A percentile compares a stretch with the other conserved stretches of the same genome.
phyloP scores from a whole-genome alignment of 1,140 invertebrate species.

The Drosophila ogumai region DNA sequence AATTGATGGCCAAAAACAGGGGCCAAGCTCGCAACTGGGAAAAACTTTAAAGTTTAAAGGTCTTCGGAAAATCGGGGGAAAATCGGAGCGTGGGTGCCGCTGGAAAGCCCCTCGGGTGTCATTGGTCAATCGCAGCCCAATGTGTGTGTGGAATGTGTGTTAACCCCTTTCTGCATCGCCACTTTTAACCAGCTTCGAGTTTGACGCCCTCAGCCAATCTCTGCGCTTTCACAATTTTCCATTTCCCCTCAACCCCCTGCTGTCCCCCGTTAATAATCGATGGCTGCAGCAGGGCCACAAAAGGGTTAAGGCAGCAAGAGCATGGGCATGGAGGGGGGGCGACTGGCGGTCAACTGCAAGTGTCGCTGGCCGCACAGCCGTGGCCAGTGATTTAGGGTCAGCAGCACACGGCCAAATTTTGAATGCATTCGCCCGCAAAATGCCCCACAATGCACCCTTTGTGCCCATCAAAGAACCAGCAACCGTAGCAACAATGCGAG shows the following conservation, averaged over 20 bases:
- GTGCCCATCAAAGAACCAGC: slow-evolving; percentile 22
- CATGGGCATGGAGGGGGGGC: slow-evolving; percentile 9
- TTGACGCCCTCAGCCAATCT: slow-evolving; percentile 12
- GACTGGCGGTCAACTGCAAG: slow-evolving; percentile 13
- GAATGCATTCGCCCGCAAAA: slow-evolving; percentile 61
- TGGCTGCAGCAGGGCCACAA: slow-evolving; percentile 52
- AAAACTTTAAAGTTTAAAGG: slow-evolving; percentile 48
- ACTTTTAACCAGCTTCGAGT: slow-evolving; percentile 24
- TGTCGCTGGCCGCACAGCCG: slow-evolving; percentile 43
- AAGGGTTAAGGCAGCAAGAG: slow-evolving; percentile 4
- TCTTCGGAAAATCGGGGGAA: not conserved
- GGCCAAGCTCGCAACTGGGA: not conserved
- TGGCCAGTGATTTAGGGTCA: slow-evolving; percentile 73
- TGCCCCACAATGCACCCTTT: slow-evolving; percentile 32
- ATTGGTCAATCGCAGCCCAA: slow-evolving; percentile 44
- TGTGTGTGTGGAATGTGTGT: slow-evolving; percentile 32
- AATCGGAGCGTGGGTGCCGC: too few species aligned
- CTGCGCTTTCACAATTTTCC: not conserved
- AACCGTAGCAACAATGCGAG: slow-evolving; percentile 13
- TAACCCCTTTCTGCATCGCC: slow-evolving; percentile 14
- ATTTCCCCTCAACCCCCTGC: not conserved
- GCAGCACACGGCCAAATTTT: slow-evolving; percentile 60
- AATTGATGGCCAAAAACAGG: slow-evolving; percentile 57
- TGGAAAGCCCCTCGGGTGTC: slow-evolving; percentile 45
- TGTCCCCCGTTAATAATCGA: slow-evolving; percentile 66